Percentiles rank a stretch among this genome's conserved stretches.
These are phyloP conservation scores for Hypomesus transpacificus DNA, from an alignment of 2,113 vertebrate genomes.

Conservation along the genomic window DNA sequence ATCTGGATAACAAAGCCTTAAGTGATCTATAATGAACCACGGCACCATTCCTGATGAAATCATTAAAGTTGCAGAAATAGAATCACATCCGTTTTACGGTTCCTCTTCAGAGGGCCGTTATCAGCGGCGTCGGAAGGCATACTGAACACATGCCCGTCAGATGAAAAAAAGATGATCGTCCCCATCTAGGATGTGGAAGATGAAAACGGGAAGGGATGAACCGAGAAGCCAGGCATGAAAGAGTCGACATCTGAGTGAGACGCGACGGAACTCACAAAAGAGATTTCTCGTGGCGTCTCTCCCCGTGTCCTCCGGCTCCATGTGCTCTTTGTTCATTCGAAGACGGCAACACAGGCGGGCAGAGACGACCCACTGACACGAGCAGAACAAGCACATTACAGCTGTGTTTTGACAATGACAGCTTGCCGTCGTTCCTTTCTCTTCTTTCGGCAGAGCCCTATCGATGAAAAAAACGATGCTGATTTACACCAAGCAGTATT, in stretches of 20 bases:
- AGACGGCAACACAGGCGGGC: slow-evolving; percentile 38
- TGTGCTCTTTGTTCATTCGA: slow-evolving; percentile 43
- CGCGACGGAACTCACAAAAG: slow-evolving; percentile 28
- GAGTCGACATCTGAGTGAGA: slow-evolving; percentile 22
- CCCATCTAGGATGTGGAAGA: slow-evolving; percentile 28
- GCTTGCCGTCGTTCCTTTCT: slow-evolving; percentile 6
- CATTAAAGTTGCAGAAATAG: too few species aligned
- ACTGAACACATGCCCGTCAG: not conserved
- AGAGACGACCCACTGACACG: slow-evolving; percentile 26
- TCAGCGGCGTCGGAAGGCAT: too few species aligned
- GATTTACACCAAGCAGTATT: not conserved
- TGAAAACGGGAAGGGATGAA: slow-evolving; percentile 17
- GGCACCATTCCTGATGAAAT: too few species aligned
- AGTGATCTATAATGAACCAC: too few species aligned
- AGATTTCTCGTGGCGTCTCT: slow-evolving; percentile 22
- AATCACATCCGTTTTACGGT: too few species aligned
- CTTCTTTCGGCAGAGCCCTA: not conserved
- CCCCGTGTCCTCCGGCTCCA: slow-evolving; percentile 25
- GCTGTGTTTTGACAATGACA: slow-evolving; percentile 38
- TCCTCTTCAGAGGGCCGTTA: too few species aligned
- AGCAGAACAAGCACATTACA: slow-evolving; percentile 39
- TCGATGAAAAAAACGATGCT: too few species aligned
- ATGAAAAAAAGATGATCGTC: slow-evolving; percentile 15
- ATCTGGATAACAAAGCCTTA: too few species aligned
- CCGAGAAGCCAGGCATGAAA: slow-evolving; percentile 25